Base-by-base conservation (phyloP, 2,888 invertebrate species). In the Macaria liturata region DNA sequence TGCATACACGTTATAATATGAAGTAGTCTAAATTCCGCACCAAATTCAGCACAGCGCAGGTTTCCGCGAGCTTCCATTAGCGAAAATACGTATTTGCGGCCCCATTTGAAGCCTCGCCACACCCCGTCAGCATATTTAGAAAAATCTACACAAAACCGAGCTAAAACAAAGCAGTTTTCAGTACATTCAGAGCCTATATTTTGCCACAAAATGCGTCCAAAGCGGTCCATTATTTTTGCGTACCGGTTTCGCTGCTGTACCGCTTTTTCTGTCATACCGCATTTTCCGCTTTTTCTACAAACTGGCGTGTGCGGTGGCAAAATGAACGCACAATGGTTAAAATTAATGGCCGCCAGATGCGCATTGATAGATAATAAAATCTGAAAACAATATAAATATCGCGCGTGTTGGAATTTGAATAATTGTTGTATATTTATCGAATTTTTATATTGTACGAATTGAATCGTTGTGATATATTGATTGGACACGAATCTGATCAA, bases 121-220 rank as follows among this genome's bases (percentile, higher is more conserved):
- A 51, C 34, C 44, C 45, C 39, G 40, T 32, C 56, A 46, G 49
- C 32, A 49, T 56, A 46, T 56, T 46, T 50, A 56, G 52, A 52
- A 49, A 49, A 53, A 46, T 40, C 32, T 32, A 37, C 46, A 57
- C 46, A 49, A 48, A 37, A 57, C 52, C 42, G 4, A n/a, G 30
- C 51, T 20, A 31, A 20, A 43, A 58, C 53, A 54, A 54, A 49
- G 39, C 53, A 44, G 55, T 54, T 53, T 49, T 44, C 49, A 54
- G 49, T 53, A 49, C 53, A 58, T 58, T 43, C 45, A 45, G 30
- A 49, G 54, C 37, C 51, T 54, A 59, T 54, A 54, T 59, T 51
- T 51, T 32, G 7, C 48, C 48, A 5, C 45, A n/a, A 45, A 59
- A 59, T 49, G 44, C 50, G 50, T 54, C 45, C 46, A 40, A 34